Conservation (phyloP, 2,797 vertebrate species). For the Dryobates pubescens region DNA sequence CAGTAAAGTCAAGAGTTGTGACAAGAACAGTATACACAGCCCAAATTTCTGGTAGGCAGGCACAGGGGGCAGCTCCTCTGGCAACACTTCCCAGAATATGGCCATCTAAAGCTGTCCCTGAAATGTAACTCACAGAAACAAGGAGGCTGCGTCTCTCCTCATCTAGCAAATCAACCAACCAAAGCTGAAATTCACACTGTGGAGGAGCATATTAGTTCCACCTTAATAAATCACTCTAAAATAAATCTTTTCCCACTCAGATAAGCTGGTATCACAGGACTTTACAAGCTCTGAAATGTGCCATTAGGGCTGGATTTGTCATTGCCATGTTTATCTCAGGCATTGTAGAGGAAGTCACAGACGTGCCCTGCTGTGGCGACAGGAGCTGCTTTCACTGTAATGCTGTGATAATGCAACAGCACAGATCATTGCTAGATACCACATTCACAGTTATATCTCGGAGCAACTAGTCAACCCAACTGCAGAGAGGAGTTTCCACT, state of each 20-base stretch:
- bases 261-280: background rate
- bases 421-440: background rate
- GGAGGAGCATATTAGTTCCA: background rate
- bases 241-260: background rate
- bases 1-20: background rate
- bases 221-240: background rate
- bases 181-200: background rate
- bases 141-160: background rate
- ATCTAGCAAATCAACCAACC: background rate
- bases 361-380: background rate
- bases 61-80: background rate
- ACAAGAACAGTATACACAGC: background rate
- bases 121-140: background rate
- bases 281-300: background rate
- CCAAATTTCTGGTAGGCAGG: background rate
- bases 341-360: background rate
- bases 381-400: background rate
- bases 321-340: background rate
- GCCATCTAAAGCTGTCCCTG: background rate
- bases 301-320: background rate
- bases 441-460: background rate
- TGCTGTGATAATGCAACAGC: background rate
- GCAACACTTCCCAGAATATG: background rate
- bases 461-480: background rate
- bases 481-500: background rate